Percentiles rank a stretch among this genome's conserved stretches.
Evolutionary conservation across 2,888 invertebrate genomes (phyloP).

Genomic region (Agrilus cyanescens): DNA sequence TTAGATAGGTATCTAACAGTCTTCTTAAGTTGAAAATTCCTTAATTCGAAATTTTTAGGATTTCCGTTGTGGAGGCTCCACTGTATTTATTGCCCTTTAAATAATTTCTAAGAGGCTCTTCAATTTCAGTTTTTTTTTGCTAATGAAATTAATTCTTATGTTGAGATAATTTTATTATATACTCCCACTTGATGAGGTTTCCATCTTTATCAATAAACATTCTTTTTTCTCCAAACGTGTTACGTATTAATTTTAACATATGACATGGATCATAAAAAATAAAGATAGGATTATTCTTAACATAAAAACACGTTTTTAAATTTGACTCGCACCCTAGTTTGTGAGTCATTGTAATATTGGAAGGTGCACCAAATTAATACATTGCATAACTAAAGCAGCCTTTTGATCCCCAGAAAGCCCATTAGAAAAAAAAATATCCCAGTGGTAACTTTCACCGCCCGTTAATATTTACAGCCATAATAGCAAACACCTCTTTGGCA

Average conservation of each 20-base stretch:
- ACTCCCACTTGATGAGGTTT: slow-evolving; percentile 11
- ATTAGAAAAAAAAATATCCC: slow-evolving; percentile 21
- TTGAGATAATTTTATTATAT: slow-evolving; percentile 7
- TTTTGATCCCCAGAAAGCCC: slow-evolving; percentile 18
- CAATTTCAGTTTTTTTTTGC: too few relatives aligned
- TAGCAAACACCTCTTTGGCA: slow-evolving; percentile 21
- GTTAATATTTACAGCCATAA: slow-evolving; percentile 19
- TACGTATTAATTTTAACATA: slow-evolving; percentile 10
- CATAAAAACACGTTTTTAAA: too few relatives aligned
- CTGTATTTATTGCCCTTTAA: too few relatives aligned
- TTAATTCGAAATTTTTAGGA: too few relatives aligned
- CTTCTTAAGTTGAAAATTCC: too few relatives aligned
- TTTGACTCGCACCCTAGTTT: slow-evolving; percentile 10
- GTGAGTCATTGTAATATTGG: slow-evolving; percentile 15
- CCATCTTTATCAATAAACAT: slow-evolving; percentile 8
- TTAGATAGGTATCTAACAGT: too few relatives aligned
- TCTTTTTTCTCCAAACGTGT: slow-evolving; percentile 8
- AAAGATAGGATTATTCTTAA: slow-evolving; percentile 1
- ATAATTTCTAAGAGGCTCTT: too few relatives aligned
- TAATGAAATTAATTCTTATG: too few relatives aligned
- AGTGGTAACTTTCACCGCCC: slow-evolving; percentile 21
- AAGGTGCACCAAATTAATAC: slow-evolving; percentile 16
- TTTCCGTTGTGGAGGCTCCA: too few relatives aligned
- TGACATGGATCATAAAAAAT: slow-evolving; percentile 10
- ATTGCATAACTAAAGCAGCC: slow-evolving; percentile 16